Base-by-base conservation (phyloP, 2,113 vertebrate genomes). In the Nycticebus coucang region DNA sequence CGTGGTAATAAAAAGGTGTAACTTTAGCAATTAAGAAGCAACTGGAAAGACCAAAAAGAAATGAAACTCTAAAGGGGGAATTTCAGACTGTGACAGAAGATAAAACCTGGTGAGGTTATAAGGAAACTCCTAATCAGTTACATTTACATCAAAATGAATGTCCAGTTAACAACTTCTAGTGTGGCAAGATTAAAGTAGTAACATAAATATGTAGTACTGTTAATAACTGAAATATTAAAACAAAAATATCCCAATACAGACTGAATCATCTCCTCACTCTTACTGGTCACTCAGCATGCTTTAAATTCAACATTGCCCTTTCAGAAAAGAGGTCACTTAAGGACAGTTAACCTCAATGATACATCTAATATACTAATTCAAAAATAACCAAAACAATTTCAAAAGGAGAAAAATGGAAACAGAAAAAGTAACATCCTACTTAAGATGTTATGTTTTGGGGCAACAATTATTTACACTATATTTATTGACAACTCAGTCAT, bases 331-430 rank as follows among this genome's bases (percentile, higher is more conserved):
- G 59, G 87, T 96, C 90, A 90, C 17, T 64, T 95, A 94, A 95
- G 69, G 91, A 88, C 89, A 95, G 14, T 83, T 88, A 97, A 69
- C 53, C 69, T 94, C 93, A 96, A 90, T 69, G 57, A 93, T 59
- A 84, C 50, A 78, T 0, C 69, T 62, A 90, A 37, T 72, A 92
- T 26, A 77, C 24, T 91, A 93, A 84, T 5, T 95, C 59, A 91
- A 96, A 96, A 86, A 79, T 92, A 97, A 89, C 10, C 55, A 95
- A 95, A 95, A 96, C 26, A 66, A 7, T 59, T 97, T 89, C 62
- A 71, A 94, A 94, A 91, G 5, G 8, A 33, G 24, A 50, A 72
- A 90, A 94, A 91, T 5, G 21, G 53, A 80, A 8, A 81, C 18
- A 81, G 62, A 75, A 78, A 91, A 89, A 82, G 28, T 64, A 91